Base-by-base conservation (phyloP, 2,113 vertebrate genomes). In the Pagrus major region DNA sequence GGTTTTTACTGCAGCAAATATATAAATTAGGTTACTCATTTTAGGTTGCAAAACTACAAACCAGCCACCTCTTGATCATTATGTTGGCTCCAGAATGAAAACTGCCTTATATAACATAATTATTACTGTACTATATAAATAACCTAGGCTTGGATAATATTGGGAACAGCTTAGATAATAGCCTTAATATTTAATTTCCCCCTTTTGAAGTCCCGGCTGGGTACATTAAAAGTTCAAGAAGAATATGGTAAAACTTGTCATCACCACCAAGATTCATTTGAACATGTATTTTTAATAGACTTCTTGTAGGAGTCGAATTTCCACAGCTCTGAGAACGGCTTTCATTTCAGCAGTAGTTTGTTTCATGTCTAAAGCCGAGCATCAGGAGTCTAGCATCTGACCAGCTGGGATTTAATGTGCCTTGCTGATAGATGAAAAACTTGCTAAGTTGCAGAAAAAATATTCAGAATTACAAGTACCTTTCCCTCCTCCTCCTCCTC, bases 401-500 rank as follows among this genome's bases (percentile, higher is more conserved):
- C 82, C 92, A 91, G 93, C 86, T 93, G 93, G 91, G 93, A 92
- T 88, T 93, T 91, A 90, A 91, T 88, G 84, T 85, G 87, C 88
- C 71, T 77, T 67, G 79, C 85, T 88, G 88, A 85, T 83, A 87
- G 87, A 93, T 88, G 89, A 88, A 89, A 81, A 92, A 94, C 81
- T 87, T 90, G 82, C 91, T 85, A 91, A 91, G 77, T 93, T 93
- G 85, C 87, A 89, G 69, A 71, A 88, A 88, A 80, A 90, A 84
- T 70, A 89, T 55, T 91, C 80, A 31, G 86, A 92, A 89, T 90
- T 86, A 86, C 76, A 87, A 89, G 91, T 85, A 88, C 72, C 69
- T 37, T 64, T 31, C 29, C 65, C 33, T 20, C 69, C 59, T 54
- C 56, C 33, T 11, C 42, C 0, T 7, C 35, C 35, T 6, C 7